Percentiles rank a stretch among this genome's conserved stretches.
phyloP scores from a whole-genome alignment of 2,113 vertebrate genomes.

The Neotoma lepida region DNA sequence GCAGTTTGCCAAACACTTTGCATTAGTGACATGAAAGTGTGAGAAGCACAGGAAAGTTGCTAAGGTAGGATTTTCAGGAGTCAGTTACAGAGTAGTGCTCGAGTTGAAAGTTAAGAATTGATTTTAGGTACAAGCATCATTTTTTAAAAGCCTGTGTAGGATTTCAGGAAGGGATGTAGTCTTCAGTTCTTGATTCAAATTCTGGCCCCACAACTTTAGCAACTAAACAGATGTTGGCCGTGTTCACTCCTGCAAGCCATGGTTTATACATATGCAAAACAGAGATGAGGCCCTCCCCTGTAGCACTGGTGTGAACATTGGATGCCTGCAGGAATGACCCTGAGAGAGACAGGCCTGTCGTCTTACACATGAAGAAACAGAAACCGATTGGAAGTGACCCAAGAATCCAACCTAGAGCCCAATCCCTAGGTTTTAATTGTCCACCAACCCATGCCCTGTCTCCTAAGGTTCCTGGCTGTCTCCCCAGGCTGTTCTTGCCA shows the following conservation, averaged over 20 bases:
- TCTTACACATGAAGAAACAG: conserved; percentile 6
- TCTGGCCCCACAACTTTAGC: too few relatives aligned
- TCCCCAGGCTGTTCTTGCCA: not conserved
- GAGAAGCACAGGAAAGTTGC: not conserved
- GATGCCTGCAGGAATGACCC: not conserved
- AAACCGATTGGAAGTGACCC: not conserved
- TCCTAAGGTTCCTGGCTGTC: conserved; percentile 13
- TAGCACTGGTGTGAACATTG: not conserved
- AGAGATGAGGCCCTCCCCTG: not conserved
- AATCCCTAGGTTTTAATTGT: not conserved
- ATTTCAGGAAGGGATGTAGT: not conserved
- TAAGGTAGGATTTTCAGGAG: not conserved
- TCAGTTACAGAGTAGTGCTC: not conserved
- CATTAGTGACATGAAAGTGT: not conserved
- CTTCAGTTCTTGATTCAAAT: not conserved
- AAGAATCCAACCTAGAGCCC: not conserved
- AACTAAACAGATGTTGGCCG: not conserved
- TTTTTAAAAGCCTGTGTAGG: not conserved
- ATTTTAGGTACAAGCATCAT: not conserved
- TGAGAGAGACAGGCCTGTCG: not conserved
- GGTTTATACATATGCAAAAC: conserved; percentile 4
- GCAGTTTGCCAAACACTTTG: not conserved
- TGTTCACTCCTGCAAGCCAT: not conserved
- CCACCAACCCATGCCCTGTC: not conserved
- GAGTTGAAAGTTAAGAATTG: not conserved